Evolutionary conservation across 2,113 vertebrate genomes (phyloP).

Genomic region (Crocuta crocuta): DNA sequence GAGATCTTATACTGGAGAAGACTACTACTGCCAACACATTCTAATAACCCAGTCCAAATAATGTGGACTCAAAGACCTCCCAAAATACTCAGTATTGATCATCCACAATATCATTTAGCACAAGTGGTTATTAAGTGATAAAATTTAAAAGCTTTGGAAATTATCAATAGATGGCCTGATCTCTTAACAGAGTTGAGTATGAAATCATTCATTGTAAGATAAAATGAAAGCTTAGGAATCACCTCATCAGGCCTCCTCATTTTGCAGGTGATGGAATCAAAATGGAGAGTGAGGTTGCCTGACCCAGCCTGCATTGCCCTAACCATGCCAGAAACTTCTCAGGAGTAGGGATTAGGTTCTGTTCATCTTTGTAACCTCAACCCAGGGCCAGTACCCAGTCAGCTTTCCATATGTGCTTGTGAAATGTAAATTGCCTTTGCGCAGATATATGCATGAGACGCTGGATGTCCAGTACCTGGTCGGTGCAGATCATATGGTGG

Average conservation of each 20-base stretch:
- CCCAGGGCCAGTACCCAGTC: too few relatives aligned
- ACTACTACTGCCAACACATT: neutral
- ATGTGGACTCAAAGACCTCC: neutral
- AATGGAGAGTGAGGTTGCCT: neutral
- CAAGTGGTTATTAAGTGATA: constrained; percentile 17
- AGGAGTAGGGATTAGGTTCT: neutral
- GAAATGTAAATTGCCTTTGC: neutral
- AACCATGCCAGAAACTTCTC: neutral
- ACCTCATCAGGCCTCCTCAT: neutral
- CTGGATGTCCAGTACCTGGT: neutral
- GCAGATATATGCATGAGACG: neutral
- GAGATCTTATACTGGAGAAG: neutral
- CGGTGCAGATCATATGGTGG: neutral
- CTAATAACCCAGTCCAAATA: neutral
- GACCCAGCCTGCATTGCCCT: neutral
- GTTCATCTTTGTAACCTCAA: neutral
- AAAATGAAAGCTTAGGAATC: neutral
- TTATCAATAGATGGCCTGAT: neutral
- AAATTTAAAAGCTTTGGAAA: neutral
- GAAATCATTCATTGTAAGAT: neutral
- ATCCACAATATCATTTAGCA: neutral
- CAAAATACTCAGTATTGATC: neutral
- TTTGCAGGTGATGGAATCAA: neutral
- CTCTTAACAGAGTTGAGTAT: neutral
- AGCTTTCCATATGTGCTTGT: neutral